Evolutionary conservation across 2,113 vertebrate genomes (phyloP).

Genomic region (Pleuronectes platessa): DNA sequence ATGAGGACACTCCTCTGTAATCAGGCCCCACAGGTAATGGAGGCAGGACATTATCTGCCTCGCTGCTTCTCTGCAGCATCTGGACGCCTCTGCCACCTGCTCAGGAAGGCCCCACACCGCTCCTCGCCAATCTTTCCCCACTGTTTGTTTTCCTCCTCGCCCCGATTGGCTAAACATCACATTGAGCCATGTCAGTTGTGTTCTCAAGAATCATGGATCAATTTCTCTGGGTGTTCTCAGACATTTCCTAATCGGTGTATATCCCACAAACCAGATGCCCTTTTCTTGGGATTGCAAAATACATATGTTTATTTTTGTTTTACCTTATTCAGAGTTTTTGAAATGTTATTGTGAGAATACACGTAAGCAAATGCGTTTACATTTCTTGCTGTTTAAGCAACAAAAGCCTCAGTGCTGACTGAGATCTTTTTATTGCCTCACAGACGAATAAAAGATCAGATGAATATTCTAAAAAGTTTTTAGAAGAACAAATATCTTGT

Average conservation of each 20-base stretch:
- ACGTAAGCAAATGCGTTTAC: neutral
- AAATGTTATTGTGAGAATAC: neutral
- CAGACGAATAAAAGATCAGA: neutral
- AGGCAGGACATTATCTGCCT: slow-evolving; percentile 69
- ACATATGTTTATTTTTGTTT: slow-evolving; percentile 20
- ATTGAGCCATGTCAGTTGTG: slow-evolving; percentile 37
- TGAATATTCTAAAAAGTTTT: neutral
- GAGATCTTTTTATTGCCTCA: neutral
- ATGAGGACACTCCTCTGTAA: slow-evolving; percentile 65
- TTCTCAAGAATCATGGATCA: slow-evolving; percentile 47
- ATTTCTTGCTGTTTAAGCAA: neutral
- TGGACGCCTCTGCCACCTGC: slow-evolving; percentile 68
- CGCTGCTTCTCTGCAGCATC: slow-evolving; percentile 61
- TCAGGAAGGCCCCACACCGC: slow-evolving; percentile 42
- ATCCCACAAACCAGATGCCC: neutral
- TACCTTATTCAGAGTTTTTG: neutral
- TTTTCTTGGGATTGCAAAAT: slow-evolving; percentile 22
- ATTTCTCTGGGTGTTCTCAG: slow-evolving; percentile 22
- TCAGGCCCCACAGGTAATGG: slow-evolving; percentile 71
- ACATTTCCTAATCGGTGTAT: slow-evolving; percentile 8
- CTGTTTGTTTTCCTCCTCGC: slow-evolving; percentile 40
- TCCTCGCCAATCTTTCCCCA: slow-evolving; percentile 27
- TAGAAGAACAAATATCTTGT: neutral
- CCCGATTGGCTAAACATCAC: slow-evolving; percentile 42
- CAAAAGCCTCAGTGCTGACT: neutral